Conservation (phyloP, 1,140 invertebrate species). For the Anoplolepis gracilipes region DNA sequence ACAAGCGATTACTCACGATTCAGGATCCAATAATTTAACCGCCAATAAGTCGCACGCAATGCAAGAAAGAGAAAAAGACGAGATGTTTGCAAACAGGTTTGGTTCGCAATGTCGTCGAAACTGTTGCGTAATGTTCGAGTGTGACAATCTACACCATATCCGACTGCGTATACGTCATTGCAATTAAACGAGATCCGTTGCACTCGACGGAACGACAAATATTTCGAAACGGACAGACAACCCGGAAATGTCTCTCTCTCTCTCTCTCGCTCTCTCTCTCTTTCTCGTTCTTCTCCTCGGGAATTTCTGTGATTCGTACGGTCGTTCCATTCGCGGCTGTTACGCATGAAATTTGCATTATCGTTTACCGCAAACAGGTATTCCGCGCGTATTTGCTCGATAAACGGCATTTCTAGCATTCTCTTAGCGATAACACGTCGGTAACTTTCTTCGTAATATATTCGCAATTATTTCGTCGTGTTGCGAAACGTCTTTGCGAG, state of each 20-base stretch:
- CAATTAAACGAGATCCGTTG: constrained; percentile 67
- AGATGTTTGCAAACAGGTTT: constrained; percentile 62
- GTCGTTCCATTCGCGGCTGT: background rate
- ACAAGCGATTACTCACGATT: constrained; percentile 13
- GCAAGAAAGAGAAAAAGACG: constrained; percentile 10
- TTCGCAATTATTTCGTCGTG: background rate
- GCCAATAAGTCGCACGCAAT: background rate
- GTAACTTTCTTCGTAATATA: constrained; percentile 4
- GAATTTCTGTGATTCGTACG: background rate
- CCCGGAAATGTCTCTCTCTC: background rate
- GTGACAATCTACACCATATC: constrained; percentile 41
- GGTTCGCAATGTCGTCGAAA: constrained; percentile 60
- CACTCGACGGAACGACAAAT: constrained; percentile 12
- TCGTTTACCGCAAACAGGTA: background rate
- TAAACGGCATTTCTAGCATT: background rate
- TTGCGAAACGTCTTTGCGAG: background rate
- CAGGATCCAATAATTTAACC: constrained; percentile 26
- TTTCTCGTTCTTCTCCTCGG: background rate
- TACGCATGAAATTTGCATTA: constrained; percentile 47
- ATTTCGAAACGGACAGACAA: constrained; percentile 5
- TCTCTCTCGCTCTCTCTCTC: background rate
- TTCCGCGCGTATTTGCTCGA: background rate
- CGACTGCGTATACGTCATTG: constrained; percentile 41
- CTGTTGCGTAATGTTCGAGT: constrained; percentile 60
- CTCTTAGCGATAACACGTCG: background rate